Conservation (phyloP, 53 echinoderm and acorn worm genomes). For the Temnopleurus reevesii region DNA sequence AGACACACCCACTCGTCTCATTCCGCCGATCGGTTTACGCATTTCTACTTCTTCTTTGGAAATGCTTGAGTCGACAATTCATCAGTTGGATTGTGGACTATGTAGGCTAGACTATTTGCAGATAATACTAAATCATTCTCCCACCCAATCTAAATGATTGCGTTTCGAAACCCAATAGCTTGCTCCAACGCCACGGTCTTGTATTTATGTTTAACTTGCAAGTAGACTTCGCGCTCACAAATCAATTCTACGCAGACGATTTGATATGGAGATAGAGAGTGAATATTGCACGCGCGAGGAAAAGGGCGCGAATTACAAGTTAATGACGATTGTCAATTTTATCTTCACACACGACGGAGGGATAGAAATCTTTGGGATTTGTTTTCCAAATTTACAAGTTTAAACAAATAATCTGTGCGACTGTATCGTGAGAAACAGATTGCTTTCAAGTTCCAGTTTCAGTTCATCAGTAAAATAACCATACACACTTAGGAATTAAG, state of each 20-base stretch:
- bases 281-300: neutral
- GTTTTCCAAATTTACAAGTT: conserved; percentile 52
- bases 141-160: conserved; percentile 23
- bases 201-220: conserved; percentile 36
- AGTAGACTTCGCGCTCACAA: neutral
- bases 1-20: too few relatives aligned
- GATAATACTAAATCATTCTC: conserved; percentile 32
- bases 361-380: neutral
- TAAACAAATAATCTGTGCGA: conserved; percentile 15
- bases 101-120: conserved; percentile 29
- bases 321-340: conserved; percentile 40
- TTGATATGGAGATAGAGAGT: neutral
- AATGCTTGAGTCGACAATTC: neutral
- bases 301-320: conserved; percentile 25
- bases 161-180: conserved; percentile 31
- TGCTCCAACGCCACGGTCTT: neutral
- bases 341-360: neutral
- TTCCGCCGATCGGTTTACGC: too few relatives aligned
- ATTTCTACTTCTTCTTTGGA: neutral
- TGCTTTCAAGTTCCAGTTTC: neutral
- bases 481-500: too few relatives aligned
- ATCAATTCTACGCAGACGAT: conserved; percentile 7
- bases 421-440: conserved; percentile 3
- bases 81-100: neutral
- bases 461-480: neutral